Evolutionary conservation across 2,113 vertebrate species (phyloP).

Genomic region (Paedocypris sp.): DNA sequence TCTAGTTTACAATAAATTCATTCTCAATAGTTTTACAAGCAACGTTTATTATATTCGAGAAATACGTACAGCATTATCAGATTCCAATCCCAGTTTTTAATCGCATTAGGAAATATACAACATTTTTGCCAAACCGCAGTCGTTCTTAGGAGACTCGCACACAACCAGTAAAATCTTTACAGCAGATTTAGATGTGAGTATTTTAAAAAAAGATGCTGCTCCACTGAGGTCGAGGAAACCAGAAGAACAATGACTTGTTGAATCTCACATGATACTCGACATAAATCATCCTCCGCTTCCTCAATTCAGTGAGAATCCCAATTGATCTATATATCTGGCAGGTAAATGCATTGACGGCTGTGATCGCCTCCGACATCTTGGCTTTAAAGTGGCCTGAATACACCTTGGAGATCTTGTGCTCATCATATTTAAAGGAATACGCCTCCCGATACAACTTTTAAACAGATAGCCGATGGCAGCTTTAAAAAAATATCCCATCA

Average conservation of each 20-base stretch:
- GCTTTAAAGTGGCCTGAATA: neutral
- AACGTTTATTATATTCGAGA: too few relatives aligned
- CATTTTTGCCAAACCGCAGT: too few relatives aligned
- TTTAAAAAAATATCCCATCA: constrained; percentile 10
- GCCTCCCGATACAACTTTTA: constrained; percentile 14
- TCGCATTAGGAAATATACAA: too few relatives aligned
- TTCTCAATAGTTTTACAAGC: too few relatives aligned
- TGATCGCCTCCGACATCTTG: constrained; percentile 6
- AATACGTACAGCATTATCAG: too few relatives aligned
- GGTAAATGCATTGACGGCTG: neutral
- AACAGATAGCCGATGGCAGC: constrained; percentile 6
- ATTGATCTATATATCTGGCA: neutral
- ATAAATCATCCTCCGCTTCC: neutral
- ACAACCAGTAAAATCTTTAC: too few relatives aligned
- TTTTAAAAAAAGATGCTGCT: neutral
- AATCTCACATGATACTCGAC: neutral
- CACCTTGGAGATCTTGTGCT: neutral
- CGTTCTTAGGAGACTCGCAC: too few relatives aligned
- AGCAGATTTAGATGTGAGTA: neutral
- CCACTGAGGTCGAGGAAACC: neutral
- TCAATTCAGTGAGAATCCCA: neutral
- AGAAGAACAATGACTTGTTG: neutral
- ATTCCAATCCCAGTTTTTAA: too few relatives aligned
- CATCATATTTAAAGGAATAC: constrained; percentile 12
- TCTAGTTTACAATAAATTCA: too few relatives aligned